Percentiles rank a stretch among this genome's conserved stretches.
These are phyloP conservation scores for Gila orcuttii DNA, from an alignment of 2,113 vertebrate species.

Conservation along the genomic window DNA sequence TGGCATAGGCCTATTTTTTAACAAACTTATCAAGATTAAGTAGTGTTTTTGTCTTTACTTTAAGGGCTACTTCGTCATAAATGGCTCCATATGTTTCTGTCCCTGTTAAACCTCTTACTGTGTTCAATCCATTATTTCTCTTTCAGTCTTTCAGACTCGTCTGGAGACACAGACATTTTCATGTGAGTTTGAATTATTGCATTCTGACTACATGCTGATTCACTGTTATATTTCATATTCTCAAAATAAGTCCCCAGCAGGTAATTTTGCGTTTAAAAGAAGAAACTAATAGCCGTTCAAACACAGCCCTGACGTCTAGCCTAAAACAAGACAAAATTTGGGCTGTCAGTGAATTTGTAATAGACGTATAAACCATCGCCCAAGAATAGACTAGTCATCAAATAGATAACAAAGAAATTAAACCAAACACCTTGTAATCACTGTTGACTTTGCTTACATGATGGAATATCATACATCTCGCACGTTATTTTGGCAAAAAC, in stretches of 20 bases:
- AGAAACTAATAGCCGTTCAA: no score
- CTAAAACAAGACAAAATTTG: no score
- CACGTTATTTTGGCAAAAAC: no score
- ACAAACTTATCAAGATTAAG: constrained; percentile 14
- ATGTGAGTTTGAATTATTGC: background rate
- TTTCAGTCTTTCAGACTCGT: constrained; percentile 12
- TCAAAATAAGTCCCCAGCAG: background rate
- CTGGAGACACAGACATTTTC: background rate
- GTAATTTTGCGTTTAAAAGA: no score
- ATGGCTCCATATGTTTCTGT: background rate
- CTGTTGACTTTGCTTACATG: no score
- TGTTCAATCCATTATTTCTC: constrained; percentile 52
- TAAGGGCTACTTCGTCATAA: background rate
- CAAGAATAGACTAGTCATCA: no score
- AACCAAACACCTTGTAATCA: no score
- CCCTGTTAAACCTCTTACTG: constrained; percentile 56
- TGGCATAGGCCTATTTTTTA: background rate
- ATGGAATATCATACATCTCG: no score
- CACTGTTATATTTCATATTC: background rate
- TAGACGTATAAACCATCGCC: no score
- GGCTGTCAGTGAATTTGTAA: no score
- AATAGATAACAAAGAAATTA: no score
- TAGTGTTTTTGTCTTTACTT: background rate
- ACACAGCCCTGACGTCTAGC: no score
- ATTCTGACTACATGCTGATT: background rate